Percentiles rank a stretch among this genome's conserved stretches.
These are phyloP conservation scores for Pseudochaenichthys georgianus DNA, from an alignment of 2,797 vertebrate genomes.

Conservation along the genomic window DNA sequence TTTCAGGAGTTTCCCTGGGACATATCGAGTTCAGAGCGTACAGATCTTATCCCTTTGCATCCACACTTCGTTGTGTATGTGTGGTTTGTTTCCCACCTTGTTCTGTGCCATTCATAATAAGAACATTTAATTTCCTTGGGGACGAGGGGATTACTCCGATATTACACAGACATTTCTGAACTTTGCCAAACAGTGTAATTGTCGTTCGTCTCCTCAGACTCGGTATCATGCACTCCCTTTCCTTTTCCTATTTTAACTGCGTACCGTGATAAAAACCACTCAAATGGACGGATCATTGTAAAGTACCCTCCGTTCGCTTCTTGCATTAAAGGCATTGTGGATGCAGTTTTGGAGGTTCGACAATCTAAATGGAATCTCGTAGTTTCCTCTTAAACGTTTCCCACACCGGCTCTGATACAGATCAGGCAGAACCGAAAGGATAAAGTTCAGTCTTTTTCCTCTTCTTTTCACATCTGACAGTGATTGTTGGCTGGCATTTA, in stretches of 20 bases:
- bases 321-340: constrained; percentile 54
- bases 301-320: constrained; percentile 42
- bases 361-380: constrained; percentile 73
- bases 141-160: background rate
- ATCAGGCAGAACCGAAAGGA: constrained; percentile 67
- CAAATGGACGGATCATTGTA: constrained; percentile 58
- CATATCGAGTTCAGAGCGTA: background rate
- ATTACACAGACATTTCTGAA: background rate
- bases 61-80: background rate
- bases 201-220: background rate
- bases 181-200: constrained; percentile 8
- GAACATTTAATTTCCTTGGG: background rate
- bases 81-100: background rate
- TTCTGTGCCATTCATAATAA: background rate
- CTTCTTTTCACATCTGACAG: constrained; percentile 21
- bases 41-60: background rate
- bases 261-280: constrained; percentile 32
- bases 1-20: too few species aligned
- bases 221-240: constrained; percentile 4
- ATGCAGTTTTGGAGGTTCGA: constrained; percentile 44
- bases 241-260: constrained; percentile 6
- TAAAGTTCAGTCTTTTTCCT: constrained; percentile 47
- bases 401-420: constrained; percentile 62
- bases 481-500: constrained; percentile 38
- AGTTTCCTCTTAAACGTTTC: constrained; percentile 62